Conservation (phyloP, 2,113 vertebrate species). For the Abramis brama region DNA sequence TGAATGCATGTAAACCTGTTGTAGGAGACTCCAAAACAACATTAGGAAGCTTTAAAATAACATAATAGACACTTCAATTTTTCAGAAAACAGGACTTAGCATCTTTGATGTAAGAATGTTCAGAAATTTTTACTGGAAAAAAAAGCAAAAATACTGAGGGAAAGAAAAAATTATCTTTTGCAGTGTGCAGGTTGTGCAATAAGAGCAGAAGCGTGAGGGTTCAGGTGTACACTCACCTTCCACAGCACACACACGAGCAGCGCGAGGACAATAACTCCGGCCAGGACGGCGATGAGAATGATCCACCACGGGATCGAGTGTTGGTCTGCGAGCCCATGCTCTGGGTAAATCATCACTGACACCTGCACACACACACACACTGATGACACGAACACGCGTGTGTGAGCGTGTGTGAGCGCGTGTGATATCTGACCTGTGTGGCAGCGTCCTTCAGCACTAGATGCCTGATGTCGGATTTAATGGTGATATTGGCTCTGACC, state of each 20-base stretch:
- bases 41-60: too few relatives aligned
- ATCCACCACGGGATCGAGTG: constrained; percentile 90
- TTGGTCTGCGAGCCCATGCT: constrained; percentile 76
- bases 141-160: too few relatives aligned
- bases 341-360: constrained; percentile 86
- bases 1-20: too few relatives aligned
- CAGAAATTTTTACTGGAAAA: too few relatives aligned
- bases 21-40: too few relatives aligned
- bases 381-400: background rate
- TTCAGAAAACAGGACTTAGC: too few relatives aligned
- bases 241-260: constrained; percentile 85
- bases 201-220: constrained; percentile 25
- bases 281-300: constrained; percentile 85
- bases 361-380: constrained; percentile 72
- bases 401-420: background rate
- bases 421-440: constrained; percentile 74
- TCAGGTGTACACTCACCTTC: constrained; percentile 81
- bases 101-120: too few relatives aligned
- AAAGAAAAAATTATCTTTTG: too few relatives aligned
- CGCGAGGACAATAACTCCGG: constrained; percentile 83
- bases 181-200: background rate
- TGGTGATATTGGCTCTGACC: constrained; percentile 85
- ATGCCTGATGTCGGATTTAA: constrained; percentile 87
- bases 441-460: constrained; percentile 82
- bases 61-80: too few relatives aligned